Evolutionary conservation across 2,888 invertebrate genomes (phyloP).

Genomic region (Chrysina gloriosa): DNA sequence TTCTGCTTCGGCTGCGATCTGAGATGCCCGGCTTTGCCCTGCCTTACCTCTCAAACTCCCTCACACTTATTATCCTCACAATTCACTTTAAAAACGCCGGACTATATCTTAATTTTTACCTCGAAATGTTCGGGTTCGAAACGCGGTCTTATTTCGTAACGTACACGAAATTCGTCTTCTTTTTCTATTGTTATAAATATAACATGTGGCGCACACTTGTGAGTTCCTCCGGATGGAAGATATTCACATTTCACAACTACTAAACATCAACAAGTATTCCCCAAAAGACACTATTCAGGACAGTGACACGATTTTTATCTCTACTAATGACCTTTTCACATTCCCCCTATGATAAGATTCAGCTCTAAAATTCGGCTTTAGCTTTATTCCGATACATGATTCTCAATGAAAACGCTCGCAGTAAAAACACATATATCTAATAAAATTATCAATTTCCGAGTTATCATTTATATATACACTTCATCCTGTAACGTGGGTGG

Average conservation of each 20-base stretch:
- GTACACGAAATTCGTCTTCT: too few relatives aligned
- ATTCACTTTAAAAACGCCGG: neutral
- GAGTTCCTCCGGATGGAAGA: constrained; percentile 37
- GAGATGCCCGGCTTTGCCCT: constrained; percentile 25
- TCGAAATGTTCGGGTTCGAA: neutral
- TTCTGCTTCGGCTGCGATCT: constrained; percentile 14
- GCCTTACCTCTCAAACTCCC: constrained; percentile 33
- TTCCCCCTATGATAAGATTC: constrained; percentile 30
- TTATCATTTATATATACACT: constrained; percentile 53
- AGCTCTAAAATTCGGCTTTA: neutral
- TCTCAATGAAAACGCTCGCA: too few relatives aligned
- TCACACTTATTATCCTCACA: neutral
- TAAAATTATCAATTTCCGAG: constrained; percentile 58
- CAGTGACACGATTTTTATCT: constrained; percentile 48
- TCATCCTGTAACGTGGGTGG: constrained; percentile 55
- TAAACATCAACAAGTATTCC: neutral
- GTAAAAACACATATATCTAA: too few relatives aligned
- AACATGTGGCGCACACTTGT: constrained; percentile 56
- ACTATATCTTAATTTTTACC: neutral
- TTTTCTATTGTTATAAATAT: constrained; percentile 28
- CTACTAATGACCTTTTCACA: constrained; percentile 46
- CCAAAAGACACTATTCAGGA: constrained; percentile 38
- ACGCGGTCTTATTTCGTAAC: too few relatives aligned
- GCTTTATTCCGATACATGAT: too few relatives aligned
- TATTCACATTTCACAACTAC: constrained; percentile 16